phyloP scores from a whole-genome alignment of 2,888 invertebrate genomes.

The Pseudococcus longispinus region DNA sequence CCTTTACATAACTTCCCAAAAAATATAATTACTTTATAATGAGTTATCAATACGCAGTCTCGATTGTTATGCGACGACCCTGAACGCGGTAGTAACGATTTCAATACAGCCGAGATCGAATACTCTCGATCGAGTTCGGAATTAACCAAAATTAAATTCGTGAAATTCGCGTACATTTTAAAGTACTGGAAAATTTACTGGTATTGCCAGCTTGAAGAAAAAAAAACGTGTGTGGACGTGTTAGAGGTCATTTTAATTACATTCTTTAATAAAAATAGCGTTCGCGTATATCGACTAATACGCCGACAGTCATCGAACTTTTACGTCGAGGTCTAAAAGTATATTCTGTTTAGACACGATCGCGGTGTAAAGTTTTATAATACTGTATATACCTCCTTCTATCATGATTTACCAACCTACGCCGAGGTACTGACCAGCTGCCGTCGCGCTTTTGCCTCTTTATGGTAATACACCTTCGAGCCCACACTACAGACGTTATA shows the following conservation, averaged over 20 bases:
- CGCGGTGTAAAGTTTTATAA: constrained; percentile 36
- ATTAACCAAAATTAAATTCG: not conserved
- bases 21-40: constrained; percentile 13
- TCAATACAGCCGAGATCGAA: not conserved
- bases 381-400: constrained; percentile 32
- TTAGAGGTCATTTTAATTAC: constrained; percentile 40
- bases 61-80: constrained; percentile 22
- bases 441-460: constrained; percentile 49
- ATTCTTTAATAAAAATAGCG: constrained; percentile 8
- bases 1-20: constrained; percentile 30
- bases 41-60: constrained; percentile 31
- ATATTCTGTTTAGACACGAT: constrained; percentile 36
- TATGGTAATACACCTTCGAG: constrained; percentile 49
- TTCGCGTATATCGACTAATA: not conserved
- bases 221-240: constrained; percentile 35
- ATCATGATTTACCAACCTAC: constrained; percentile 52
- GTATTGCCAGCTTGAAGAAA: too few relatives aligned
- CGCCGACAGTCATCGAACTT: constrained; percentile 45
- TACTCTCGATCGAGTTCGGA: not conserved
- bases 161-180: constrained; percentile 9
- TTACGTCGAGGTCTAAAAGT: constrained; percentile 30
- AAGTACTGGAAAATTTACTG: not conserved
- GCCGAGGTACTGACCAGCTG: constrained; percentile 42
- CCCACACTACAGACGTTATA: constrained; percentile 46
- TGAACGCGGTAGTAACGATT: not conserved